phyloP scores from a whole-genome alignment of 1,140 invertebrate genomes.

The Listronotus oregonensis region DNA sequence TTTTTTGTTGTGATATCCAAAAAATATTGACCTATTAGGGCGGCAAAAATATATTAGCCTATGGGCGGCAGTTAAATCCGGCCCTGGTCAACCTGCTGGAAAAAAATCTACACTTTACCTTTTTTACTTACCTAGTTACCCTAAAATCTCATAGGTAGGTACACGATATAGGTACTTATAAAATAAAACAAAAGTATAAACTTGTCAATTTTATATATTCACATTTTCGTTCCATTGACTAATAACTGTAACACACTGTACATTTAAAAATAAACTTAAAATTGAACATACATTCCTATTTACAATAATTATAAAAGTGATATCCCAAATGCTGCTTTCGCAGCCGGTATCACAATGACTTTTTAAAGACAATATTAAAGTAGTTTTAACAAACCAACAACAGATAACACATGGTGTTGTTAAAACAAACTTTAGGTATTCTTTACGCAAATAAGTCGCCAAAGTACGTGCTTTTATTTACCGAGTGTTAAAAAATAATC shows the following conservation, averaged over 20 bases:
- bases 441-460: background rate
- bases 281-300: slow-evolving; percentile 30
- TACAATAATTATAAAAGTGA: slow-evolving; percentile 48
- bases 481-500: too few relatives aligned
- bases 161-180: background rate
- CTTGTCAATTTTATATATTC: slow-evolving; percentile 57
- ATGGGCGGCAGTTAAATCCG: too few relatives aligned
- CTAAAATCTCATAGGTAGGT: too few relatives aligned
- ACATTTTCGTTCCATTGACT: slow-evolving; percentile 57
- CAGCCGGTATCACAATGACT: slow-evolving; percentile 24
- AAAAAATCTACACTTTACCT: too few relatives aligned
- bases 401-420: slow-evolving; percentile 10
- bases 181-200: slow-evolving; percentile 45
- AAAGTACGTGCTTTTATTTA: slow-evolving; percentile 9
- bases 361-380: slow-evolving; percentile 18
- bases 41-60: too few relatives aligned
- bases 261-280: slow-evolving; percentile 54
- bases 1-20: too few relatives aligned
- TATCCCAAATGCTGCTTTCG: slow-evolving; percentile 27
- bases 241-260: slow-evolving; percentile 57
- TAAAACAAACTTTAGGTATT: slow-evolving; percentile 2
- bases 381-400: slow-evolving; percentile 25
- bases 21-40: too few relatives aligned
- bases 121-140: too few relatives aligned
- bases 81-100: too few relatives aligned